A percentile compares a stretch with the other conserved stretches of the same genome.
These are phyloP conservation scores for Eleginops maclovinus DNA, from an alignment of 2,113 vertebrate genomes.

Conservation along the genomic window DNA sequence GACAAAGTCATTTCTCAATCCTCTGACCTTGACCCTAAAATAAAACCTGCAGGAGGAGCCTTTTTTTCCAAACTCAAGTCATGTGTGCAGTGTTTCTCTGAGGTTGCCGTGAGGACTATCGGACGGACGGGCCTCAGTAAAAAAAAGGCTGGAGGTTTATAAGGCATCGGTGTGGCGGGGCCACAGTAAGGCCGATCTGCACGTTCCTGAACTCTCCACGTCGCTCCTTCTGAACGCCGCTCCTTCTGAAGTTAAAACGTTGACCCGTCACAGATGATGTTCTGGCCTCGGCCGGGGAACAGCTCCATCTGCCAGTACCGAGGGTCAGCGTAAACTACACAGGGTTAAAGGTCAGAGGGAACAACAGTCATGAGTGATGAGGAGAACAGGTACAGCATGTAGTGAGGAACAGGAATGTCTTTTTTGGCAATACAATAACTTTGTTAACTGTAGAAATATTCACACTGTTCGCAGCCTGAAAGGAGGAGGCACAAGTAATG, in stretches of 20 bases:
- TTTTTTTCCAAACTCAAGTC: background rate
- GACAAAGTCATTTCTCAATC: constrained; percentile 15
- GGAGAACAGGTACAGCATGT: background rate
- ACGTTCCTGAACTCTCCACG: background rate
- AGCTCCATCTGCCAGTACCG: constrained; percentile 85
- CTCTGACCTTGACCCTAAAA: too few relatives aligned
- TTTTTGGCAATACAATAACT: background rate
- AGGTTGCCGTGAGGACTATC: background rate
- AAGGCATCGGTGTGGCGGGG: constrained; percentile 60
- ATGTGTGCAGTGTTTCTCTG: constrained; percentile 16
- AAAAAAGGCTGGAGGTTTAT: background rate
- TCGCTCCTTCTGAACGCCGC: background rate
- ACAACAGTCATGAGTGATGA: constrained; percentile 3
- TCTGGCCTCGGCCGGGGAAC: constrained; percentile 80
- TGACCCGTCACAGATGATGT: constrained; percentile 82
- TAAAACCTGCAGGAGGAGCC: background rate
- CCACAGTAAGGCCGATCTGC: constrained; percentile 9
- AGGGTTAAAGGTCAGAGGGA: constrained; percentile 18
- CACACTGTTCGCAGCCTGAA: background rate
- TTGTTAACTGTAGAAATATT: background rate
- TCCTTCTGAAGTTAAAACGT: constrained; percentile 58
- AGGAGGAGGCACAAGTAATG: background rate
- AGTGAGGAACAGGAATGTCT: background rate
- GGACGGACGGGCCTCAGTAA: background rate
- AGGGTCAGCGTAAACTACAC: constrained; percentile 81